Evolutionary conservation across 2,888 invertebrate species (phyloP), one percentile per base, ranked within the genome.

Genomic region (Diaprepes abbreviatus): DNA sequence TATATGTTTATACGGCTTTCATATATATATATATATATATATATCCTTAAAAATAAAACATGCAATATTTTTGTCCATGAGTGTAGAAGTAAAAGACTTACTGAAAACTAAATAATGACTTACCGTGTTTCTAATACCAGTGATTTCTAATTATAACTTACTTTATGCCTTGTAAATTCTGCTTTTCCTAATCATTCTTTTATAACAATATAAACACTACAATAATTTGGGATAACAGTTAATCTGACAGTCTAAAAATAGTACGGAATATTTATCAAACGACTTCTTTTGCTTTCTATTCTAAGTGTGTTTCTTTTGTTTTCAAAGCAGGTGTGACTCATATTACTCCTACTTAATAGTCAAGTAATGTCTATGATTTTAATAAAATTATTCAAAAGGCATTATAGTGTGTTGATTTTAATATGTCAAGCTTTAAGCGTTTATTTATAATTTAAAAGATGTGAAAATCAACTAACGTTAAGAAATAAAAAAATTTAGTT

Each of bases 291-390:
- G 43, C 21, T 43, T 43, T 28, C 28, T 35, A 35, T 35, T 35
- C 35, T 50, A 28, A 28, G 6, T 28, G 28, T 9, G 16, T 31
- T 50, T 28, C 48, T 28, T 12, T 50, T 24, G 48, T 28, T 28
- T 28, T 50, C 14, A 14, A 45, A 28, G 28, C 48, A 50, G 48
- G 48, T 50, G 28, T 50, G 48, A 50, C 28, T 50, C 9, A 50
- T 50, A 50, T 28, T 50, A 24, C 12, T 28, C 10, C 48, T 28
- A 28, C 48, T 50, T 50, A 31, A 28, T 14, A 50, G 48, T 50
- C 48, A 28, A 50, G 48, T 2, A 3, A 7, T 28, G 48, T 28
- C 9, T 50, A 2, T 14, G 14, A 50, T 50, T 9, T 50, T 45
- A 24, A 40, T 14, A 19, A 9, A 43, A 43, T 19, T 21, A 43